Percentiles rank a stretch among this genome's conserved stretches.
Conservation (phyloP, 2,888 invertebrate species). For the Agonopterix arenella region DNA sequence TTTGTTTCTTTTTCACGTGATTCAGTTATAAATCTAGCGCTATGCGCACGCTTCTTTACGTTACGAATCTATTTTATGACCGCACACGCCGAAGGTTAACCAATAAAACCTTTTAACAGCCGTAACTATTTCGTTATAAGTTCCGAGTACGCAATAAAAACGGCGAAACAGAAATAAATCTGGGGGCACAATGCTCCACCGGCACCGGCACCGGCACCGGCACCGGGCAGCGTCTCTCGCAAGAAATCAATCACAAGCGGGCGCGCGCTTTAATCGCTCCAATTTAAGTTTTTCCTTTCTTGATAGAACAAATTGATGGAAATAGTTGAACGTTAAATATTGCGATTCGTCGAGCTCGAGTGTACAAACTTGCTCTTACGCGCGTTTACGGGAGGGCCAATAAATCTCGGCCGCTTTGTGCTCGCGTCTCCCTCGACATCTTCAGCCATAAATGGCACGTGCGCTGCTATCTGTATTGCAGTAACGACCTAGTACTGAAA, state of each 20-base stretch:
- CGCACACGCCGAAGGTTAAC: conserved; percentile 73
- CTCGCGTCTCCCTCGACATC: conserved; percentile 49
- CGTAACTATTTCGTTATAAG: conserved; percentile 76
- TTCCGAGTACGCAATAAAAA: conserved; percentile 75
- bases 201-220: conserved; percentile 25
- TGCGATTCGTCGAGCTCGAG: conserved; percentile 44
- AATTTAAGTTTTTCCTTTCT: conserved; percentile 67
- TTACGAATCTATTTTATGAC: conserved; percentile 74
- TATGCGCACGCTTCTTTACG: conserved; percentile 66
- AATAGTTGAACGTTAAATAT: conserved; percentile 63
- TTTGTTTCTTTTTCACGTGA: conserved; percentile 72
- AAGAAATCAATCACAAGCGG: conserved; percentile 59
- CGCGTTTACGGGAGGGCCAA: conserved; percentile 50
- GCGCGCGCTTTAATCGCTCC: conserved; percentile 53
- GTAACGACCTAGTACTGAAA: conserved; percentile 53
- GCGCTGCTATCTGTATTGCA: conserved; percentile 55
- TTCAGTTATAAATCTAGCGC: conserved; percentile 68
- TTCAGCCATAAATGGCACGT: conserved; percentile 62
- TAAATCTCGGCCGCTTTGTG: conserved; percentile 61
- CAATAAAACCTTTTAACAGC: conserved; percentile 77
- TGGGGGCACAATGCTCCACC: conserved; percentile 50
- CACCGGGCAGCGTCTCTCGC: conserved; percentile 30
- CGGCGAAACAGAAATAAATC: conserved; percentile 70
- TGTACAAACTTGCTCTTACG: conserved; percentile 55
- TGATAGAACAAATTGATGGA: conserved; percentile 58